Evolutionary conservation across 2,113 vertebrate species (phyloP).

Genomic region (Rhinogobius similis): DNA sequence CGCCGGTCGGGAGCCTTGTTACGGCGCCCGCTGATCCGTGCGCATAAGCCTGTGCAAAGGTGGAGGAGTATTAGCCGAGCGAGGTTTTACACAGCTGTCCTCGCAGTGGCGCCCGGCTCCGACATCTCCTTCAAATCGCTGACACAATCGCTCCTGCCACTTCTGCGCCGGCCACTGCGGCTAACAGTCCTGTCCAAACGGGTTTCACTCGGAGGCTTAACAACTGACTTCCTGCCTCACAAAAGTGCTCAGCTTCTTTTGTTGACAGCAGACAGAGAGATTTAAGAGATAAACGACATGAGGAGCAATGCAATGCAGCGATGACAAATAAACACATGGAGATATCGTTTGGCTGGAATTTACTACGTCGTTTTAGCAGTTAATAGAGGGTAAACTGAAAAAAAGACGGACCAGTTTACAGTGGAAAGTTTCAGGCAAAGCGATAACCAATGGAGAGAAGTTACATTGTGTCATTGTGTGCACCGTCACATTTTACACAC

Average conservation of each 20-base stretch:
- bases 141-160: constrained; percentile 20
- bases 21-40: constrained; percentile 62
- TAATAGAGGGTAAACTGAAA: too few species aligned
- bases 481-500: too few species aligned
- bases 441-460: too few species aligned
- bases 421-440: too few species aligned
- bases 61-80: constrained; percentile 47
- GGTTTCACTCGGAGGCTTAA: constrained; percentile 11
- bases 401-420: too few species aligned
- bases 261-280: too few species aligned
- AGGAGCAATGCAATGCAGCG: too few species aligned
- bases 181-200: constrained; percentile 14
- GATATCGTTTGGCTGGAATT: too few species aligned
- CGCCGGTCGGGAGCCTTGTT: constrained; percentile 57
- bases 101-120: constrained; percentile 49
- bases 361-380: too few species aligned
- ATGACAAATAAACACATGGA: too few species aligned
- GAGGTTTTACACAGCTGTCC: constrained; percentile 59
- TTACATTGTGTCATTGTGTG: too few species aligned
- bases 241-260: neutral
- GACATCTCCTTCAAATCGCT: constrained; percentile 25
- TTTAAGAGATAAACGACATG: too few species aligned
- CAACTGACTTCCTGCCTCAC: neutral
- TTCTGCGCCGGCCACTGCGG: neutral
- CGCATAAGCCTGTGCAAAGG: constrained; percentile 62